Evolutionary conservation across 2,888 invertebrate genomes (phyloP), one percentile per base, ranked within the genome.

Genomic region (Limnephilus auricula): DNA sequence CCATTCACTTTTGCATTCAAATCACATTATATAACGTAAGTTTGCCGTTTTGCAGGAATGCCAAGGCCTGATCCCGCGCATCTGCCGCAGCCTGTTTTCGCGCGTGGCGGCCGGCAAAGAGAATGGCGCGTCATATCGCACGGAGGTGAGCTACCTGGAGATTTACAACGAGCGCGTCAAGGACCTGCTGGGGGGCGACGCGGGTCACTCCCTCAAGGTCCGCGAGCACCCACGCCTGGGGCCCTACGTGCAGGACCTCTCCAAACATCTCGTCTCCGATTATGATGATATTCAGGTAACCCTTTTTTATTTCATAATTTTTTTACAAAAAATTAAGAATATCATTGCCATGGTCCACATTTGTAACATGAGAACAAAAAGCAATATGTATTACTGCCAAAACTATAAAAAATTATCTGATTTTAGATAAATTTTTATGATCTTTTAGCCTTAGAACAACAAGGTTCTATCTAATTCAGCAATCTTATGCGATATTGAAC

Each of bases 221-320:
- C 95, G 98, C 32, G 98, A 98, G 94, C 98, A 98, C 95, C 98
- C 98, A 0, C 97, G 97, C 93, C 95, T 97, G 89, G 98, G 98
- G 4, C 98, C 98, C 0, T 98, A 98, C 93, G 99, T 99, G 10
- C 98, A 99, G 95, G 98, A 98, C 94, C 95, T 98, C 93, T 98
- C 98, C 0, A 98, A 97, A 94, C 98, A 98, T 95, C 96, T 98
- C 85, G 98, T 98, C 25, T 98, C 98, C 0, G 98, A 98, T 94
- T 98, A 98, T 94, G 97, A 97, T 93, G 98, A 98, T 94, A 98
- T 98, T 94, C 97, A 98, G 96, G 98, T 98, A 94, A 34, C 78
- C 37, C 37, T 37, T 37, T 37, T 37, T 37, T 37, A 79, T 4
- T 79, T 30, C 25, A 79, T n/a, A n/a, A 45, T 45, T 15, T 45